These are phyloP conservation scores for Alcis repandata DNA, from an alignment of 2,888 invertebrate species.

Conservation along the genomic window DNA sequence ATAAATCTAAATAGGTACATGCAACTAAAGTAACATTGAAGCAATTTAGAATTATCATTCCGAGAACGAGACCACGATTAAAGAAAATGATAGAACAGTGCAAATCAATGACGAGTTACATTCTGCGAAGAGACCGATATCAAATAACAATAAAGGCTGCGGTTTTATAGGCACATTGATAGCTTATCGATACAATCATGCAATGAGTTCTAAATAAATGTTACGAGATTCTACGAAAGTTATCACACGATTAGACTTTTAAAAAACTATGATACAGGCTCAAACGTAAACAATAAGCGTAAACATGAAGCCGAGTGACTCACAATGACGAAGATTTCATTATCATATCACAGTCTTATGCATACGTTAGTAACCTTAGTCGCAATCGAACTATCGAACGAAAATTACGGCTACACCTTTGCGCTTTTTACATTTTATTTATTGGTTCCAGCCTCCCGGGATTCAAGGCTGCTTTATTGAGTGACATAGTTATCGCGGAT, in stretches of 20 bases:
- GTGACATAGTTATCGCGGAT: conserved; percentile 65
- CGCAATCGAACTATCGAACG: conserved; percentile 72
- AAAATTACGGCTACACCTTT: conserved; percentile 67
- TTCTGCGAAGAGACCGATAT: conserved; percentile 46
- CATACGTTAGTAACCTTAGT: conserved; percentile 73
- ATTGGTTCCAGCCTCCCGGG: conserved; percentile 59
- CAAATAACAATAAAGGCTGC: conserved; percentile 50
- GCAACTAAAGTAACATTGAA: not conserved
- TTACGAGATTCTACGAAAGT: conserved; percentile 65
- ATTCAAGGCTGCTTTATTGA: conserved; percentile 67
- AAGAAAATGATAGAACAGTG: conserved; percentile 45
- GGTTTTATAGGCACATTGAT: conserved; percentile 55
- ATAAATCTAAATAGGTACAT: too few species aligned
- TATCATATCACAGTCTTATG: conserved; percentile 80
- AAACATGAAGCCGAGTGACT: conserved; percentile 82
- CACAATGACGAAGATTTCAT: conserved; percentile 84
- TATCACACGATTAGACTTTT: conserved; percentile 58
- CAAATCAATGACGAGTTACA: conserved; percentile 50
- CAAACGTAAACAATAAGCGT: conserved; percentile 81
- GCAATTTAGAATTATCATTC: not conserved
- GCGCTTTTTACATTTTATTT: conserved; percentile 54
- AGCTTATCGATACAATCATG: conserved; percentile 69
- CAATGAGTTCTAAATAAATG: conserved; percentile 60
- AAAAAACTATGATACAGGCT: conserved; percentile 58
- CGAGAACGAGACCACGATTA: conserved; percentile 29